Percentiles rank a stretch among this genome's conserved stretches.
Evolutionary conservation across 2,113 vertebrate genomes (phyloP).

Genomic region (Podilymbus podiceps): DNA sequence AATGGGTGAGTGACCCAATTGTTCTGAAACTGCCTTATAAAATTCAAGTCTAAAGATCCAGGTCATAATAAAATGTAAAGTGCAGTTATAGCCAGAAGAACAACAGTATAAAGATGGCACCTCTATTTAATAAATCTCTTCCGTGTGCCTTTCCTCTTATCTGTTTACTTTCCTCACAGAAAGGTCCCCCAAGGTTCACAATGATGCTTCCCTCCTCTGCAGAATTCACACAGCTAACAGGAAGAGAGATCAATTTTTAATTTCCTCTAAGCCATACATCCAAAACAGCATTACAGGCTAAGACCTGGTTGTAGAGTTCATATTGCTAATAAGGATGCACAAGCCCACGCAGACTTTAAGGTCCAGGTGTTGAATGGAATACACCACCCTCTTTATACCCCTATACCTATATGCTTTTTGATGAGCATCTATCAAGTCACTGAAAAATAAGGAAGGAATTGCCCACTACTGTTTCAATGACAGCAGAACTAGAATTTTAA

Average conservation of each 20-base stretch:
- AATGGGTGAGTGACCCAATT: constrained; percentile 7
- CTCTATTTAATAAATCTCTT: background rate
- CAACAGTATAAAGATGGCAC: background rate
- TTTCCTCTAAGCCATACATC: background rate
- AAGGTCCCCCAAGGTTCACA: background rate
- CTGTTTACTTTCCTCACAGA: background rate
- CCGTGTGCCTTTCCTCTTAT: background rate
- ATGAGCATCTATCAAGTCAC: background rate
- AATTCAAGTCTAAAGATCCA: background rate
- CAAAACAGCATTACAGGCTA: background rate
- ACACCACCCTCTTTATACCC: background rate
- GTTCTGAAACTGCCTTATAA: background rate
- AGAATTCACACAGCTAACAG: background rate
- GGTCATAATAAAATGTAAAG: background rate
- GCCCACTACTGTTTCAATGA: background rate
- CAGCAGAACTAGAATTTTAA: background rate
- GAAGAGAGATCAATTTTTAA: background rate
- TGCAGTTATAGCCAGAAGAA: constrained; percentile 55
- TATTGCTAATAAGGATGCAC: background rate
- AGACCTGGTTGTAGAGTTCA: background rate
- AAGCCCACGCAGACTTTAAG: background rate
- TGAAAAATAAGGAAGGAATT: background rate
- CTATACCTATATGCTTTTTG: background rate
- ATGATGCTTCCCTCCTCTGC: background rate
- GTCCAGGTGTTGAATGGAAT: background rate